phyloP scores from a whole-genome alignment of 1,140 invertebrate genomes.

The Prorops nasuta region DNA sequence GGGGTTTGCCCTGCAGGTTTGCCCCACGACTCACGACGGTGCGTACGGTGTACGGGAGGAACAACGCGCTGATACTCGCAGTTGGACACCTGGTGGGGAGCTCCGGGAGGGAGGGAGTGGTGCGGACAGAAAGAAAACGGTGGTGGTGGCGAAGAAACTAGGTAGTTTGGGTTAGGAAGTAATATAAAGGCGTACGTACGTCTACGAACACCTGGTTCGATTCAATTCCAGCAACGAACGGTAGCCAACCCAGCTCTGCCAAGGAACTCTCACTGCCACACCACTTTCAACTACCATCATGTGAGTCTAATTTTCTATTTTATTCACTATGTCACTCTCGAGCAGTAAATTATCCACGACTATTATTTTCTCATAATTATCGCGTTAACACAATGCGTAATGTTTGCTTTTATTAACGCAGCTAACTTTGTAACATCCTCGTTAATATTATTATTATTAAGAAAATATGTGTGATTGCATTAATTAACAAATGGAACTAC shows the following conservation, averaged over 20 bases:
- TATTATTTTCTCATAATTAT: too few relatives aligned
- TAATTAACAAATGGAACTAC: too few relatives aligned
- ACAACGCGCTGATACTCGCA: too few relatives aligned
- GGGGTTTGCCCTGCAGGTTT: too few relatives aligned
- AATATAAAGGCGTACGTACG: slow-evolving; percentile 50
- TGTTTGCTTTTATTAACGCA: too few relatives aligned
- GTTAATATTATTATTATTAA: too few relatives aligned
- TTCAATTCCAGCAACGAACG: slow-evolving; percentile 33
- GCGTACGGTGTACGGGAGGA: too few relatives aligned
- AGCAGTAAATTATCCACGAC: too few relatives aligned
- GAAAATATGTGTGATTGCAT: too few relatives aligned
- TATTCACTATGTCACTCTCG: slow-evolving; percentile 5
- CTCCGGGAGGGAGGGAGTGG: slow-evolving; percentile 15
- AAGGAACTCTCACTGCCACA: slow-evolving; percentile 41
- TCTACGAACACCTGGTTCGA: slow-evolving; percentile 33
- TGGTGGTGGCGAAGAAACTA: slow-evolving; percentile 34
- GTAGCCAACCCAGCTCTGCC: slow-evolving; percentile 25
- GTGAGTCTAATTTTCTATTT: slow-evolving; percentile 32
- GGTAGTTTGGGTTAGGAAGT: slow-evolving; percentile 45
- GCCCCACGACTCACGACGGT: too few relatives aligned
- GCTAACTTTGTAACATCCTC: too few relatives aligned
- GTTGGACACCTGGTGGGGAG: background rate
- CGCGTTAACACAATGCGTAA: too few relatives aligned
- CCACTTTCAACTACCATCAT: slow-evolving; percentile 51
- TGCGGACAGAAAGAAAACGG: slow-evolving; percentile 33